Conservation (phyloP, 2,113 vertebrate species). For the Ursus arctos region DNA sequence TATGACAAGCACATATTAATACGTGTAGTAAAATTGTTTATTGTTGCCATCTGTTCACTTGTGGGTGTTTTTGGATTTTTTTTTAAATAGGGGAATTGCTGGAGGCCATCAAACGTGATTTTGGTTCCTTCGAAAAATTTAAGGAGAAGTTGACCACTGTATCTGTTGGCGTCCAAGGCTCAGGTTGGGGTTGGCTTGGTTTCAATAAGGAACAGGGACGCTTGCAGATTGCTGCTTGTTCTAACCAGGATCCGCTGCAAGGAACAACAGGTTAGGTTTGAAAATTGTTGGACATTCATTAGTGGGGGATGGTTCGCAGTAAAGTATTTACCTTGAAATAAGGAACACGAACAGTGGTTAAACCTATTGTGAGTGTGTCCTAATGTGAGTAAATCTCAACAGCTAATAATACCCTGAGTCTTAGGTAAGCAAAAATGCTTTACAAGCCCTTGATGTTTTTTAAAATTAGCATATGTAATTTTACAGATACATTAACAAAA, state of each 20-base stretch:
- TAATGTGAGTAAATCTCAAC: background rate
- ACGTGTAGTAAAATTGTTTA: background rate
- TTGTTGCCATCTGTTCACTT: background rate
- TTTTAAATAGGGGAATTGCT: constrained; percentile 92
- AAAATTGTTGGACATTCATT: background rate
- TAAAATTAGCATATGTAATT: constrained; percentile 5
- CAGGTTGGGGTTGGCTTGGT: constrained; percentile 98
- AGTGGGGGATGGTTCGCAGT: background rate
- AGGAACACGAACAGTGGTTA: background rate
- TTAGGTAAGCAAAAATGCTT: background rate
- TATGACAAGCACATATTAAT: background rate
- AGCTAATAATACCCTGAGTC: background rate
- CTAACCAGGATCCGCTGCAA: constrained; percentile 97
- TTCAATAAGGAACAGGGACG: constrained; percentile 93
- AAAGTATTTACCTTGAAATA: background rate
- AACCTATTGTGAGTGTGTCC: background rate
- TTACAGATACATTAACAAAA: background rate
- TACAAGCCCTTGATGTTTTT: background rate
- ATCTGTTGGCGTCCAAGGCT: constrained; percentile 96
- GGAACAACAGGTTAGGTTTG: constrained; percentile 95
- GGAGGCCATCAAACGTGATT: constrained; percentile 96
- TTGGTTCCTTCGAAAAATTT: constrained; percentile 96
- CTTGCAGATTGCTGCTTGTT: constrained; percentile 93
- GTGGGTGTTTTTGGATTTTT: background rate
- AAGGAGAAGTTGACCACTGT: constrained; percentile 95